phyloP scores from a whole-genome alignment of 2,888 invertebrate genomes.

The Xylocampa areola region DNA sequence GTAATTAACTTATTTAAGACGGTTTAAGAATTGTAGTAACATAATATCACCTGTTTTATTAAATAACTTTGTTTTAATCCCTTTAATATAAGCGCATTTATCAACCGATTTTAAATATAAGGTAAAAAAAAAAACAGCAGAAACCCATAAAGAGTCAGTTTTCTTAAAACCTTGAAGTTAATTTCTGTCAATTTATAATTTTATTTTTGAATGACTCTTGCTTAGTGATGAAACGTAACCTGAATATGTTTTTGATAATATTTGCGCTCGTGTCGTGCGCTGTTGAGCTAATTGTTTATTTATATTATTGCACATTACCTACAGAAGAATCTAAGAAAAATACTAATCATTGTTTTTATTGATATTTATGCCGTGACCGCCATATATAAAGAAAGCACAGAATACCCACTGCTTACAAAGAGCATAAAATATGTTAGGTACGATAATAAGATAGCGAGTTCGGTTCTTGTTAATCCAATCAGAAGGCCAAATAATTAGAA shows the following conservation, averaged over 20 bases:
- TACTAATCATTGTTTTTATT: conserved; percentile 17
- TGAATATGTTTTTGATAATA: conserved; percentile 20
- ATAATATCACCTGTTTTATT: background rate
- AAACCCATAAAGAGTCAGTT: no score
- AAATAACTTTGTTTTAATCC: background rate
- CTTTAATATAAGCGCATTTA: background rate
- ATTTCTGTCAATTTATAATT: no score
- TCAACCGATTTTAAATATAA: no score
- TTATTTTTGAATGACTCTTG: no score
- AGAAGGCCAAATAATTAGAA: no score
- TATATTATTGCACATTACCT: background rate
- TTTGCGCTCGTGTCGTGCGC: conserved; percentile 3
- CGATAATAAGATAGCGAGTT: no score
- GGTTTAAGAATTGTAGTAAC: background rate
- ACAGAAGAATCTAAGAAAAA: no score
- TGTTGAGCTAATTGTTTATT: conserved; percentile 5
- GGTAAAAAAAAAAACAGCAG: no score
- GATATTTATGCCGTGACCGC: background rate
- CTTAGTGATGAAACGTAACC: conserved; percentile 13
- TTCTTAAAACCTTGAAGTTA: no score
- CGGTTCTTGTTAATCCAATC: no score
- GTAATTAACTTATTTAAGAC: conserved; percentile 1
- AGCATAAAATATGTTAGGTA: no score
- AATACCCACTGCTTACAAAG: background rate
- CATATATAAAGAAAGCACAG: background rate